Evolutionary conservation across 2,888 invertebrate genomes (phyloP).

Genomic region (Fabriciana adippe): DNA sequence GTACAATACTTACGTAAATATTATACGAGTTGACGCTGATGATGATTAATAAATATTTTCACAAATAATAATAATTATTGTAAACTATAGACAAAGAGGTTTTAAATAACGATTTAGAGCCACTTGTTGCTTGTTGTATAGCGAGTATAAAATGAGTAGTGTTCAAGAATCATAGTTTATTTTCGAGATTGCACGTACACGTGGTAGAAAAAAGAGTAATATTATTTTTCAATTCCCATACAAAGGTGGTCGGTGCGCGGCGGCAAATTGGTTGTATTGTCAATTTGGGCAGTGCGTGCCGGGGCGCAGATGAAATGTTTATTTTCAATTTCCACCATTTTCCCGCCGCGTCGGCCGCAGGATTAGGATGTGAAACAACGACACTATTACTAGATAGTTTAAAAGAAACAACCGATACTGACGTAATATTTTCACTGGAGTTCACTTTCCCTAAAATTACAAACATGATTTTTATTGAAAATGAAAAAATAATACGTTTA

Average conservation of each 20-base stretch:
- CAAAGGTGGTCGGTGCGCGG: conserved; percentile 79
- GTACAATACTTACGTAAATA: background rate
- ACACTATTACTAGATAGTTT: conserved; percentile 51
- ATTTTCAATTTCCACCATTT: conserved; percentile 82
- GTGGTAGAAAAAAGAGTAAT: conserved; percentile 75
- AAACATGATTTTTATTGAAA: background rate
- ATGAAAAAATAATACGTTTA: conserved; percentile 7
- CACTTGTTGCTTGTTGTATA: conserved; percentile 24
- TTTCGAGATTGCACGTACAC: conserved; percentile 72
- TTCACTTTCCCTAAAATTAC: conserved; percentile 5
- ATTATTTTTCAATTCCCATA: conserved; percentile 82
- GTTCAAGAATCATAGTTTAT: conserved; percentile 67
- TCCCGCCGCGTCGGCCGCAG: conserved; percentile 70
- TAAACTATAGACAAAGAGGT: no score
- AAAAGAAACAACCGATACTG: conserved; percentile 35
- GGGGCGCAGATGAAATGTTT: conserved; percentile 80
- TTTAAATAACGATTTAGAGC: background rate
- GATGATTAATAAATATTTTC: conserved; percentile 2
- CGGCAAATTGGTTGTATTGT: conserved; percentile 82
- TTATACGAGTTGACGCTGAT: no score
- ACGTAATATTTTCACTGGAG: conserved; percentile 1
- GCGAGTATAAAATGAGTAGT: conserved; percentile 26
- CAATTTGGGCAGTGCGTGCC: conserved; percentile 82
- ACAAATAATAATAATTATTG: background rate
- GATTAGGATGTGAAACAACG: conserved; percentile 71